Base-by-base conservation (phyloP, 2,113 vertebrate genomes). In the Zosterops japonicus region DNA sequence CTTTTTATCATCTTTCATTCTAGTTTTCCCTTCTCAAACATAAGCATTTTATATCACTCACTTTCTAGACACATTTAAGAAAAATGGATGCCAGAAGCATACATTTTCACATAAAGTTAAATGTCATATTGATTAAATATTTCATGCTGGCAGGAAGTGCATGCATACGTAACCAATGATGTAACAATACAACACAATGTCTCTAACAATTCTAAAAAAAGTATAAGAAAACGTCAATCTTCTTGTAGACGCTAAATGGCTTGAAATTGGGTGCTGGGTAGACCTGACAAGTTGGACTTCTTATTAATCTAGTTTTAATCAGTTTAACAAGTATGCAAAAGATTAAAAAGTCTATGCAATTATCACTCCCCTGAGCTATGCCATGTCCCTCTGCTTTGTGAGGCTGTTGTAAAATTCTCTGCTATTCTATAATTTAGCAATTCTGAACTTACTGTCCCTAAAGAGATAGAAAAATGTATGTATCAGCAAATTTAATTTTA, bases 121-220 rank as follows among this genome's bases (percentile, higher is more conserved):
- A 93, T 88, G 47, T 83, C 75, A 77, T 70, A 90, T 71, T 93
- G 25, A 93, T 84, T 76, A 84, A 85, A 72, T 85, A 91, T 76
- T 89, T 94, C 49, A 82, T 61, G 49, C 23, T 60, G 47, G 31
- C 33, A 87, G 47, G 44, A 89, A 93, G 41, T 13, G 5, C 36
- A n/a, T 27, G n/a, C 2, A 17, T 44, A 60, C 0, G 6, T n/a
- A 82, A 64, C 28, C 31, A 89, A 49, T 44, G 28, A 60, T 64
- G 47, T 3, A 75, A 41, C 29, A 80, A 86, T 22, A 84, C 8
- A 80, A 60, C 9, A 2, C 10, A 22, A 35, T 44, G 29, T 28
- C 39, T 86, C 47, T 81, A 35, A 68, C 12, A 89, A 76, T 23
- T 70, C 61, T 46, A 8, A 28, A 59, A 60, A 60, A 61, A 12